phyloP scores from a whole-genome alignment of 1,140 invertebrate genomes.

The Temnothorax curvispinosus region DNA sequence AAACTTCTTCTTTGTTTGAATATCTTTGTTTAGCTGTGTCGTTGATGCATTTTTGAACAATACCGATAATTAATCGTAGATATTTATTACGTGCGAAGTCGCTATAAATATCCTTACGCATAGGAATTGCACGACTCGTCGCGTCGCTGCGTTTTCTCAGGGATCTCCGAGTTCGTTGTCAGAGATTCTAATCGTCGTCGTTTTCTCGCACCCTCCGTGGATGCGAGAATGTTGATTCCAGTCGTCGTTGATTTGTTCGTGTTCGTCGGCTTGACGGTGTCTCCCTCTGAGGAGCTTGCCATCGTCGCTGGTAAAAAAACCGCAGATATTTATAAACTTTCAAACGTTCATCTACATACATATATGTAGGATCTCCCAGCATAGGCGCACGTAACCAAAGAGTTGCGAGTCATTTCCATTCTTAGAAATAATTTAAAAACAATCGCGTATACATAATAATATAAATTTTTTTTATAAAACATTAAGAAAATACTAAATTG shows the following conservation, averaged over 20 bases:
- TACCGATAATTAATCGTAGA: neutral
- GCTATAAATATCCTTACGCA: constrained; percentile 25
- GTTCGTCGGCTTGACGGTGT: constrained; percentile 81
- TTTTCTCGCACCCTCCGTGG: constrained; percentile 71
- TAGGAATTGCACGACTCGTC: constrained; percentile 42
- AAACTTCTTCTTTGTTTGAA: neutral
- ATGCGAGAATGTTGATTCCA: constrained; percentile 45
- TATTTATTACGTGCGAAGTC: neutral
- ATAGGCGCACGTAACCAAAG: neutral
- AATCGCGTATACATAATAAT: neutral
- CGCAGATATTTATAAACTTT: constrained; percentile 49
- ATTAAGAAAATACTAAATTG: neutral
- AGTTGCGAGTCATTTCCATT: neutral
- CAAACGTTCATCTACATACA: neutral
- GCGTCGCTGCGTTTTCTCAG: constrained; percentile 69
- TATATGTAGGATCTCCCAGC: neutral
- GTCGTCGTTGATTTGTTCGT: constrained; percentile 72
- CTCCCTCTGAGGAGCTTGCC: constrained; percentile 78
- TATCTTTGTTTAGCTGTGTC: neutral
- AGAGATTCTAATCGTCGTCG: constrained; percentile 73
- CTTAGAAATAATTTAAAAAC: neutral
- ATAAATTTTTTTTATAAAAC: neutral
- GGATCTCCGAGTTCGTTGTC: constrained; percentile 74
- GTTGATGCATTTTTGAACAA: neutral
- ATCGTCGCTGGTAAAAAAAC: constrained; percentile 67